Percentiles rank a stretch among this genome's conserved stretches.
These are phyloP conservation scores for Schizopygopsis pylzovi DNA, from an alignment of 2,797 vertebrate species.

Conservation along the genomic window DNA sequence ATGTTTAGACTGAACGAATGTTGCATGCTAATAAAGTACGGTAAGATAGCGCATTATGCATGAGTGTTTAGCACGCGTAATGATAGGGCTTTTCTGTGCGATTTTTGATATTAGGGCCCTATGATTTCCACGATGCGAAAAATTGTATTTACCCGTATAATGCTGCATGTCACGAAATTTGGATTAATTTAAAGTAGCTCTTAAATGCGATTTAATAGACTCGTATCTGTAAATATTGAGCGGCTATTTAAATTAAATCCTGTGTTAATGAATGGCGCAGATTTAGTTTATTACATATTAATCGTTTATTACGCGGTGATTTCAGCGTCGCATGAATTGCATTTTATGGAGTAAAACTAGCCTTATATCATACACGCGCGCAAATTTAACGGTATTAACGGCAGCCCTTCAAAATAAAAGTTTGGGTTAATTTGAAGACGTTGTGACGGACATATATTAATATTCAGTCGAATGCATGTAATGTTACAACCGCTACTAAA, in stretches of 20 bases:
- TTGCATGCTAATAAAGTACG: constrained; percentile 32
- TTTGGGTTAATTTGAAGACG: too few species aligned
- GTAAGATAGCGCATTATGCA: constrained; percentile 39
- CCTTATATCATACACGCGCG: background rate
- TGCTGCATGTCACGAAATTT: too few species aligned
- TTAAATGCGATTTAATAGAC: too few species aligned
- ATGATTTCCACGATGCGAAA: background rate
- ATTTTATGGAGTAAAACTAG: background rate
- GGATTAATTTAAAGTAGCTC: too few species aligned
- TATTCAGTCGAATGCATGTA: too few species aligned
- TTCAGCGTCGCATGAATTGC: background rate
- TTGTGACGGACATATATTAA: too few species aligned
- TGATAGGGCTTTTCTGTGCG: background rate
- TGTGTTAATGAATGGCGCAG: too few species aligned
- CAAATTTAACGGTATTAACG: background rate
- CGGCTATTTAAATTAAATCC: too few species aligned
- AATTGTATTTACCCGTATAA: too few species aligned
- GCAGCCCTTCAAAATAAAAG: background rate
- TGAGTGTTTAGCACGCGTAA: constrained; percentile 24
- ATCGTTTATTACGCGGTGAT: background rate
- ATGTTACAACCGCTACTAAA: too few species aligned
- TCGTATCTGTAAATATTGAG: too few species aligned
- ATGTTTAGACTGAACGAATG: constrained; percentile 14
- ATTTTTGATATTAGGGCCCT: background rate
- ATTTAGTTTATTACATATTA: too few species aligned